Conservation (phyloP, 2,797 vertebrate species). For the Gallinago stenura region DNA sequence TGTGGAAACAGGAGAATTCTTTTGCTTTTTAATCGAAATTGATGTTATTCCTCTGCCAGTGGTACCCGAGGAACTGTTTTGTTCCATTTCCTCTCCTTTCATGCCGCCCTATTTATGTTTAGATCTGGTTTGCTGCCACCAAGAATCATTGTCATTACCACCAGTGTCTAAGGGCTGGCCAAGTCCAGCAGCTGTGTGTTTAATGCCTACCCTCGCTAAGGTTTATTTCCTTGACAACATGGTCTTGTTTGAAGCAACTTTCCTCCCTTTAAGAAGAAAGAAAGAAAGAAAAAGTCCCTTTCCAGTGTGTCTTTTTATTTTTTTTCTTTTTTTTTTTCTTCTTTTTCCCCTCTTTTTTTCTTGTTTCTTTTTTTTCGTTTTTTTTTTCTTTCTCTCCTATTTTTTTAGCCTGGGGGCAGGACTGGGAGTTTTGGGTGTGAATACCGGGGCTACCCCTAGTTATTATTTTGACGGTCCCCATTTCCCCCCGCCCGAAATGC, state of each 20-base stretch:
- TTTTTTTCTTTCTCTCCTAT: rapidly evolving
- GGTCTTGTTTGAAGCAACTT: conserved; percentile 78
- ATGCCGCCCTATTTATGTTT: conserved; percentile 83
- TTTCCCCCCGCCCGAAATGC: not conserved
- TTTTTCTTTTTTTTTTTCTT: not conserved
- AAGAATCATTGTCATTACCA: conserved; percentile 80
- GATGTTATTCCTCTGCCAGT: conserved; percentile 85
- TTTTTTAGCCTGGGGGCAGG: not conserved
- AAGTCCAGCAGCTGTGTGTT: conserved; percentile 84
- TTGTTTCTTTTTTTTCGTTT: rapidly evolving
- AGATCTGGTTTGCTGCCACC: conserved; percentile 82
- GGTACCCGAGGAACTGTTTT: conserved; percentile 83
- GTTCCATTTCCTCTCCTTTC: conserved; percentile 85
- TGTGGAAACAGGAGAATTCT: conserved; percentile 83
- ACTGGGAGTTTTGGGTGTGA: not conserved
- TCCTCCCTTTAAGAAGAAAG: conserved; percentile 61
- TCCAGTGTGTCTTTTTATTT: not conserved
- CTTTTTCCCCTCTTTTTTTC: rapidly evolving
- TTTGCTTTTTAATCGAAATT: conserved; percentile 79
- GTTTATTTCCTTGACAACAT: conserved; percentile 86
- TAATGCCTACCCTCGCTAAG: conserved; percentile 79
- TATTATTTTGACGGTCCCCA: not conserved
- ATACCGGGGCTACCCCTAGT: not conserved
- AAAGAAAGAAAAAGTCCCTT: conserved; percentile 40
- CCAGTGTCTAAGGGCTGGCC: conserved; percentile 76